Base-by-base conservation (phyloP, 2,113 vertebrate species). In the Colius striatus region DNA sequence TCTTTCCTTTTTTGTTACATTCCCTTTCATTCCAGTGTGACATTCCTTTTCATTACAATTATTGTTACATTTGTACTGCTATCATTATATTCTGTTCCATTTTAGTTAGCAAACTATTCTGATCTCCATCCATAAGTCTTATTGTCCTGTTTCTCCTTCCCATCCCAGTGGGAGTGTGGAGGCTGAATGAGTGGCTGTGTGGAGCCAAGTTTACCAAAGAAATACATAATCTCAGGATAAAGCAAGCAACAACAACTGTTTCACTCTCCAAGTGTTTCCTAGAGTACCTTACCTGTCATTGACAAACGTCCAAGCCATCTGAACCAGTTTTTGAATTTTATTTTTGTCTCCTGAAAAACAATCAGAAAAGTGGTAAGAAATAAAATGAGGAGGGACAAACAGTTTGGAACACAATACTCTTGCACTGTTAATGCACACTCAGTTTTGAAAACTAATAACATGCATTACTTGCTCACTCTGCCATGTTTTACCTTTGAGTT, bases 241-340 rank as follows among this genome's bases (percentile, higher is more conserved):
- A 54, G 7, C 10, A 55, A 74, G 22, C 36, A 87, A 88, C 57
- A 81, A 65, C 47, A 92, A 86, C 26, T 61, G 71, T 23, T 53
- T 72, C 45, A 83, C 21, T 73, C 76, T 54, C 27, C 66, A 22
- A 81, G 47, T 3, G 20, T 58, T 43, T 81, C 26, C 34, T 29
- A 30, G 7, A 45, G 11, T 43, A 45, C 23, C 96, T 96, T 95
- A 99, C 99, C 99, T 99, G 98, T 99, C 99, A 86, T 99, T 99
- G 81, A 99, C 99, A 97, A 99, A 99, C 1, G 99, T 99, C 99
- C 99, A 99, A 0, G 99, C 99, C 99, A 99, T 99, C 87, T 99
- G 99, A 91, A 99, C 98, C 92, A 99, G 97, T 93, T 99, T 99
- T 88, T 99, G 99, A 79, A 99, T 99, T 98, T 99, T 99, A 95